Evolutionary conservation across 2,113 vertebrate genomes (phyloP).

Genomic region (Rattus rattus): DNA sequence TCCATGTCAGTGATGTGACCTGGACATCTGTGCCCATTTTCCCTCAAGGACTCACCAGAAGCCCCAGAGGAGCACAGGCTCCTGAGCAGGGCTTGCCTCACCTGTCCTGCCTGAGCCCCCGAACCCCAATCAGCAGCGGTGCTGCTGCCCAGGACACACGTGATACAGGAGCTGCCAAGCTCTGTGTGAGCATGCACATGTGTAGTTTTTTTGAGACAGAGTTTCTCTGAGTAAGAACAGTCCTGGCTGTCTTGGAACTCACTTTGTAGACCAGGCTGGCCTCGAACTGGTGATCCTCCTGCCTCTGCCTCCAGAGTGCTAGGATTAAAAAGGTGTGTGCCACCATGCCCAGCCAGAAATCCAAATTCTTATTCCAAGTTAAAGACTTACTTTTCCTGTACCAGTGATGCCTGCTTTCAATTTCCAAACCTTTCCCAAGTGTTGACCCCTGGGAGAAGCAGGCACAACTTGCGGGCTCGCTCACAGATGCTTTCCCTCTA

Average conservation of each 20-base stretch:
- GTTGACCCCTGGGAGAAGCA: no score
- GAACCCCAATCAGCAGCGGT: no score
- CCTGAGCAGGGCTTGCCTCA: not conserved
- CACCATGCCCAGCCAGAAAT: not conserved
- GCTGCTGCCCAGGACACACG: not conserved
- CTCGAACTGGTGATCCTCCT: not conserved
- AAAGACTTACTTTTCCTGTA: not conserved
- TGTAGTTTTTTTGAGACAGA: no score
- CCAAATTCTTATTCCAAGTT: not conserved
- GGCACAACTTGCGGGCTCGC: not conserved
- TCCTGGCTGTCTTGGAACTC: not conserved
- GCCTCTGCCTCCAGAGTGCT: not conserved
- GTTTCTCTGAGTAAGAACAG: no score
- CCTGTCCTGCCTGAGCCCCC: not conserved
- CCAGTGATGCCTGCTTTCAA: not conserved
- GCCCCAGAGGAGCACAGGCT: not conserved
- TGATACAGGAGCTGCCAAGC: not conserved
- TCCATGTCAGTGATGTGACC: no score
- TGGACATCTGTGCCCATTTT: no score
- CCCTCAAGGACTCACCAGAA: not conserved
- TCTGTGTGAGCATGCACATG: not conserved
- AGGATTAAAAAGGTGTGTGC: not conserved
- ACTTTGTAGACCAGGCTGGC: no score
- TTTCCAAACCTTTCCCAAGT: not conserved
- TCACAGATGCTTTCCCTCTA: not conserved